A percentile compares a stretch with the other conserved stretches of the same genome.
These are phyloP conservation scores for Choloepus hoffmanni DNA, from an alignment of 2,113 vertebrate genomes.

Conservation along the genomic window DNA sequence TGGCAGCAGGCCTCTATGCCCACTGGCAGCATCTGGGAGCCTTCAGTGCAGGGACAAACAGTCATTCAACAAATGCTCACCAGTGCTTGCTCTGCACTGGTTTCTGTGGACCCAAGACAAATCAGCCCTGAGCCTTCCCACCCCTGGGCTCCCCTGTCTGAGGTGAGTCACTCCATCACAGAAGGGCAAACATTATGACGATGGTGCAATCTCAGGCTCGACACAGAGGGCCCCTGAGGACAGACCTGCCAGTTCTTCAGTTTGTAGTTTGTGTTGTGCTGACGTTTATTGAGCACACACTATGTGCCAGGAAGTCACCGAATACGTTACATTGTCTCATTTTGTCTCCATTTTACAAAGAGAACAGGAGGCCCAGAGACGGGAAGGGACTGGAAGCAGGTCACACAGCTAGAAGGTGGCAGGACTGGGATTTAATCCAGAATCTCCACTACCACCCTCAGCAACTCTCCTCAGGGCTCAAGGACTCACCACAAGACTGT, in stretches of 20 bases:
- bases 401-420: neutral
- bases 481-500: neutral
- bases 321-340: neutral
- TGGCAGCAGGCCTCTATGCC: neutral
- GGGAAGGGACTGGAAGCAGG: neutral
- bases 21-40: neutral
- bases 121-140: neutral
- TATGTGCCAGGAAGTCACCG: neutral
- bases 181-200: conserved; percentile 38
- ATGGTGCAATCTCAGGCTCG: conserved; percentile 41
- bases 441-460: neutral
- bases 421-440: neutral
- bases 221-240: neutral
- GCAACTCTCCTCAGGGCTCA: conserved; percentile 5
- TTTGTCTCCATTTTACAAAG: neutral
- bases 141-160: conserved; percentile 26
- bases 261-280: neutral
- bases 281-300: neutral
- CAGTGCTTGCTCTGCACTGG: neutral
- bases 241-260: neutral
- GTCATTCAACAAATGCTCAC: neutral
- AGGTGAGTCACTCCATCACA: conserved; percentile 46
- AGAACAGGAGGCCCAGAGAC: neutral
- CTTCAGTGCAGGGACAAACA: neutral
- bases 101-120: neutral